Percentiles rank a stretch among this genome's conserved stretches.
These are phyloP conservation scores for Tenthredo amoena DNA, from an alignment of 2,888 invertebrate species.

Conservation along the genomic window DNA sequence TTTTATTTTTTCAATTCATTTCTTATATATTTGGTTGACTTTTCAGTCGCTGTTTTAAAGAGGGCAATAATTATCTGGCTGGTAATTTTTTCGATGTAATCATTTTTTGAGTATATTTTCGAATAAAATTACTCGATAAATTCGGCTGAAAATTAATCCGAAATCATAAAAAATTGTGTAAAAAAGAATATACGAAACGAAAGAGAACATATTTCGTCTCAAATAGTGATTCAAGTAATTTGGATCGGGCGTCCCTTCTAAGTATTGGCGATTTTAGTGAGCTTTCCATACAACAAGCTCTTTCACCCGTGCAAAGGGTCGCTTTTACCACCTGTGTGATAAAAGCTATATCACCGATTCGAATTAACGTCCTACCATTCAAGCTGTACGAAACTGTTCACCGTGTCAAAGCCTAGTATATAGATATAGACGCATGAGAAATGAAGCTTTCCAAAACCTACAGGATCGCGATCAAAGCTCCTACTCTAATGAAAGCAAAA, in stretches of 20 bases:
- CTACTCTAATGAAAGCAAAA: neutral
- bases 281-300: neutral
- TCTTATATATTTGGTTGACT: neutral
- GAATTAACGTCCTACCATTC: conserved; percentile 13
- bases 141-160: neutral
- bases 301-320: neutral
- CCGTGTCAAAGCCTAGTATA: conserved; percentile 1
- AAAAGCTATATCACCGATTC: conserved; percentile 15
- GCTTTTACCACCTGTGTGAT: conserved; percentile 1
- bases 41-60: neutral
- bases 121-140: too few species aligned
- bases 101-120: neutral
- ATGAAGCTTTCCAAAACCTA: neutral
- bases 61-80: neutral
- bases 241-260: neutral
- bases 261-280: neutral
- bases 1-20: neutral
- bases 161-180: neutral
- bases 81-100: neutral
- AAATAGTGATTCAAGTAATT: neutral
- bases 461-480: conserved; percentile 5
- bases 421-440: neutral
- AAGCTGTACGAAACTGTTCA: neutral
- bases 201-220: neutral
- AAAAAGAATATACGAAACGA: neutral